Evolutionary conservation across 2,888 invertebrate species (phyloP), one percentile per base, ranked within the genome.

Genomic region (Tipula lateralis): DNA sequence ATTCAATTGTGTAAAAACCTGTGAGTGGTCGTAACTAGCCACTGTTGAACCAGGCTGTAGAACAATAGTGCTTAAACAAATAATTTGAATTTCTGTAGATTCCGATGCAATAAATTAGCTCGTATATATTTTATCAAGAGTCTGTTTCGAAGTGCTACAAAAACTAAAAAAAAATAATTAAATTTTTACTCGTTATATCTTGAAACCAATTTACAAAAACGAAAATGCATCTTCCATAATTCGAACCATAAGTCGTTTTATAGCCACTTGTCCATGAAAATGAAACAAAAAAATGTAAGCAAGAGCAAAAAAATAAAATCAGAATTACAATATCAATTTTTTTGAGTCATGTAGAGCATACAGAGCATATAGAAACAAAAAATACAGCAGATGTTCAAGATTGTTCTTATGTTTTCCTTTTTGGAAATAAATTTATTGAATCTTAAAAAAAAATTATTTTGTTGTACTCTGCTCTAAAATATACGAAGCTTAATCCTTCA

Each of bases 321-420:
- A 66, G 9, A 66, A 66, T 24, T 66, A 24, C 66, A 66, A 66
- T 66, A 12, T 66, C 66, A 24, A 24, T 66, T 66, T 66, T 24
- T 66, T 66, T 66, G 16, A 50, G 44, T 50, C 44, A 50, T 66
- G 66, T 66, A 66, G 24, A 66, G 66, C 66, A 66, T 24, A 66
- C 66, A 66, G n/a, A 39, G 44, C 44, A 44, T 7, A 39, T 7
- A 44, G 16, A 29, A 81, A 29, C 4, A 80, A 82, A 80, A 80
- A 80, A 9, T 82, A 7, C 30, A 32, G 1, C 82, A 82, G 82
- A 82, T 82, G 82, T 82, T 82, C 16, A 30, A n/a, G 30, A 82
- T 82, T 29, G 82, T 82, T 82, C 82, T 82, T 82, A 82, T 30
- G 30, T 82, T 82, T 82, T 82, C 82, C 29, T 29, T 82, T 82